These are phyloP conservation scores for Panzeria rudis DNA, from an alignment of 2,888 invertebrate species.

Conservation along the genomic window DNA sequence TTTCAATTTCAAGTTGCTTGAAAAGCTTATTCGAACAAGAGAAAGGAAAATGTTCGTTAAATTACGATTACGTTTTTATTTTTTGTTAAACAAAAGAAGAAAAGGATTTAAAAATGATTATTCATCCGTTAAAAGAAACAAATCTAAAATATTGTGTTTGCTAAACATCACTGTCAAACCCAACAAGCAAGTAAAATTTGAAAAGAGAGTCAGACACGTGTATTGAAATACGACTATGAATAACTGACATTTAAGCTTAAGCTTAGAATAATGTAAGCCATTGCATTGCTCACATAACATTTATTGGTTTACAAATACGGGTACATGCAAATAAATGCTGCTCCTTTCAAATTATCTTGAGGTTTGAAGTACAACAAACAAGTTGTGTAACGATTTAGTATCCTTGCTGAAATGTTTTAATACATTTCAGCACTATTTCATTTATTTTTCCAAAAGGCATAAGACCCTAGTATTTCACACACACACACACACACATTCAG, in stretches of 20 bases:
- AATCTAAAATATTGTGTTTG: background rate
- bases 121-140: conserved; percentile 1
- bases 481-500: background rate
- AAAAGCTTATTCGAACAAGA: background rate
- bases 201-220: background rate
- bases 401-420: background rate
- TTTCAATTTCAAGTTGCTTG: background rate
- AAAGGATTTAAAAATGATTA: conserved; percentile 26
- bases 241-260: background rate
- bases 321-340: conserved; percentile 5
- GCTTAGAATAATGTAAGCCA: background rate
- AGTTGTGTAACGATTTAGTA: background rate
- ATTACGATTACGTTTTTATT: background rate
- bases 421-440: background rate
- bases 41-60: background rate
- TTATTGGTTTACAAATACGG: background rate
- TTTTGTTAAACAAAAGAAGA: background rate
- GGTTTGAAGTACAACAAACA: background rate
- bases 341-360: background rate
- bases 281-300: background rate
- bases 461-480: background rate
- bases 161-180: background rate
- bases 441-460: background rate
- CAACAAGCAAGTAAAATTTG: background rate
- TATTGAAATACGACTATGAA: background rate